A percentile compares a stretch with the other conserved stretches of the same genome.
These are phyloP conservation scores for Osmerus mordax DNA, from an alignment of 2,113 vertebrate species.

Conservation along the genomic window DNA sequence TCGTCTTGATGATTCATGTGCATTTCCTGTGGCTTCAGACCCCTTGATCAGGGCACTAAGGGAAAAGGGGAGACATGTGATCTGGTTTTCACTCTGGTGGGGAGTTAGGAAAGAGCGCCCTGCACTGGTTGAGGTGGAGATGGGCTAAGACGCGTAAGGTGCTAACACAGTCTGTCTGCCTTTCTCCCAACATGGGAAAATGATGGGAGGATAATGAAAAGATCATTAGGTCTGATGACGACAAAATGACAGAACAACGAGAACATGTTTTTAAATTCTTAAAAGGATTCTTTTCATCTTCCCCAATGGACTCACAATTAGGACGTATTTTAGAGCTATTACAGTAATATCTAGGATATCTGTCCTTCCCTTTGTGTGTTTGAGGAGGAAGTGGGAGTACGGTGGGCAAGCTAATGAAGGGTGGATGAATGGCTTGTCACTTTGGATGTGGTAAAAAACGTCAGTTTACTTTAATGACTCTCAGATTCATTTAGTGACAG, in stretches of 20 bases:
- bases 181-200: too few species aligned
- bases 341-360: constrained; percentile 17
- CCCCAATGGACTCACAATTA: constrained; percentile 3
- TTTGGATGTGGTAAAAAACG: constrained; percentile 22
- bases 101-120: too few species aligned
- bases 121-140: too few species aligned
- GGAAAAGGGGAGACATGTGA: too few species aligned
- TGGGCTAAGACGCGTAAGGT: too few species aligned
- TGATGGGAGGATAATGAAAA: too few species aligned
- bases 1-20: too few species aligned
- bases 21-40: too few species aligned
- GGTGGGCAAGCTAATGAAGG: constrained; percentile 31
- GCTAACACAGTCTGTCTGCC: too few species aligned
- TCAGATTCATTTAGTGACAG: constrained; percentile 32
- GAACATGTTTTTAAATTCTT: not conserved
- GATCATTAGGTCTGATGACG: too few species aligned
- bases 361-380: constrained; percentile 17
- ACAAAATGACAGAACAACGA: not conserved
- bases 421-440: constrained; percentile 30
- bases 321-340: constrained; percentile 22
- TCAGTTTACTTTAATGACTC: constrained; percentile 37
- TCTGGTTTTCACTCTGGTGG: too few species aligned
- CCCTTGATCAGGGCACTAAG: too few species aligned
- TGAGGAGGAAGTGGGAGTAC: constrained; percentile 1
- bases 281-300: constrained; percentile 14